phyloP scores from a whole-genome alignment of 2,113 vertebrate genomes.

The Mormoops blainvillei region DNA sequence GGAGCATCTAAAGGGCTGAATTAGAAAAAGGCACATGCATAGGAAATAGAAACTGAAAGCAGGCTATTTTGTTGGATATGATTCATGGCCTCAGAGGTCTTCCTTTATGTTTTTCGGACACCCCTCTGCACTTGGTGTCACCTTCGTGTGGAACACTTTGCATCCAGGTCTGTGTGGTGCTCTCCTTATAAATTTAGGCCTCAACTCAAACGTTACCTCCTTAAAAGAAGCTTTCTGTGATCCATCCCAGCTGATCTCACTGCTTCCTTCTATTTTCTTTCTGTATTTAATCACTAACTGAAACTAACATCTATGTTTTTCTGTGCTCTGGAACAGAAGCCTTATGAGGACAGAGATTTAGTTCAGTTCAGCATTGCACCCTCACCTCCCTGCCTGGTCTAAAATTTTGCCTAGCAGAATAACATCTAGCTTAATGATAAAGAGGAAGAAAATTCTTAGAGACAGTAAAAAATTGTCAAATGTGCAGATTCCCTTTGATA shows the following conservation, averaged over 20 bases:
- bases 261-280: background rate
- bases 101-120: background rate
- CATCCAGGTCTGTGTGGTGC: background rate
- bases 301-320: background rate
- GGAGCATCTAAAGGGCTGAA: background rate
- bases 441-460: background rate
- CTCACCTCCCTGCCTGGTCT: background rate
- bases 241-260: background rate
- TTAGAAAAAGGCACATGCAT: background rate
- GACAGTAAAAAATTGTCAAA: background rate
- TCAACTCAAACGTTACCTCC: background rate
- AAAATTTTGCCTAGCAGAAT: background rate
- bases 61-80: background rate
- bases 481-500: background rate
- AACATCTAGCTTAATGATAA: background rate
- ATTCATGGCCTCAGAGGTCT: background rate
- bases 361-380: background rate
- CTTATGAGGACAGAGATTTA: background rate
- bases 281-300: background rate
- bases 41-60: conserved; percentile 55
- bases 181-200: background rate
- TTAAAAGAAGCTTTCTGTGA: background rate
- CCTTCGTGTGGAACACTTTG: background rate
- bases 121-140: background rate
- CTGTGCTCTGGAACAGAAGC: background rate